Evolutionary conservation across 2,797 vertebrate species (phyloP), one percentile per base, ranked within the genome.

Genomic region (Heliangelus exortis): DNA sequence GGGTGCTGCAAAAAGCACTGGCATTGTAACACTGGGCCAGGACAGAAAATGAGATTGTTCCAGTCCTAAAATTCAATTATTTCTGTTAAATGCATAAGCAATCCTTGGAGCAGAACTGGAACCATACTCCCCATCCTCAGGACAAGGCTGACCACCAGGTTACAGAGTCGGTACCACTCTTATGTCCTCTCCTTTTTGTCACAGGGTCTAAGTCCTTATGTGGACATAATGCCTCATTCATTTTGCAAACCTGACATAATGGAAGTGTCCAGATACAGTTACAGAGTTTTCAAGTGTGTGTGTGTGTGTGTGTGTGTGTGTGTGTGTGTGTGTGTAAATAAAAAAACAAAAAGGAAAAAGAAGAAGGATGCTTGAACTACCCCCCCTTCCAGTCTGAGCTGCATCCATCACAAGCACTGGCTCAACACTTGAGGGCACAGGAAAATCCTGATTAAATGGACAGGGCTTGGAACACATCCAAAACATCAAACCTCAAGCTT

Each of bases 381-480:
- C 43, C 62, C 69, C 53, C 41, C 41, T 45, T 90, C 93, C 41
- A 41, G 13, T 41, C 88, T 84, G 80, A 91, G 89, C 74, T 50
- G 59, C 25, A 71, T 91, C 89, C 36, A 43, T 54, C 91, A 63
- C 71, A 90, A 90, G 91, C 71, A 59, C 69, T 73, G 61, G 47
- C 76, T 88, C 63, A 86, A 84, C 77, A 96, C 92, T 93, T 90
- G 54, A 89, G 67, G 89, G 75, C 89, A 94, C 62, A 94, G 81
- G 77, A 96, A 95, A 96, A 88, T 78, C 73, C 76, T 83, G 79
- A 91, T 95, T 88, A 95, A 95, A 94, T 61, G 63, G 75, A 77
- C 69, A 84, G 47, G 78, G 54, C 63, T 94, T 93, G 90, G 89
- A 95, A 58, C 39, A 79, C 94, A 86, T 84, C 77, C 92, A 89